These are phyloP conservation scores for Lampris incognitus DNA, from an alignment of 2,113 vertebrate genomes.

Conservation along the genomic window DNA sequence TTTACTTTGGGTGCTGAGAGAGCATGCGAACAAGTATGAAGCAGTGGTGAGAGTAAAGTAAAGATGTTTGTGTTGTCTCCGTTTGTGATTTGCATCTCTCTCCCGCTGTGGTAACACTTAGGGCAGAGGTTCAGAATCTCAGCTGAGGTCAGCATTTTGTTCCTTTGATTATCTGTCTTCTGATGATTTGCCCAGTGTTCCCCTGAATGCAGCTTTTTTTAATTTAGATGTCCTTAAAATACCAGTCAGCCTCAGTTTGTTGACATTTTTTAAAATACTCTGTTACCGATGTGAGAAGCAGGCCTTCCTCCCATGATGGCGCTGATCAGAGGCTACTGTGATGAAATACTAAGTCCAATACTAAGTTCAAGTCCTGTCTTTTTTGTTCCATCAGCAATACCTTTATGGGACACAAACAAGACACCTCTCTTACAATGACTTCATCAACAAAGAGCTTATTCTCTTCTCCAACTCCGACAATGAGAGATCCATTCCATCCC, in stretches of 20 bases:
- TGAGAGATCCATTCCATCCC: constrained; percentile 96
- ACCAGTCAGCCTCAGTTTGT: background rate
- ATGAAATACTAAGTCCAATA: background rate
- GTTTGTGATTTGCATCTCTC: background rate
- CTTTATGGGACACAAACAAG: constrained; percentile 93
- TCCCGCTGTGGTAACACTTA: background rate
- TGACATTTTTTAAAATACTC: constrained; percentile 3
- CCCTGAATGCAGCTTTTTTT: background rate
- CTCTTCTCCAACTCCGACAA: constrained; percentile 99
- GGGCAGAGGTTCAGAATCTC: background rate
- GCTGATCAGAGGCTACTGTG: background rate
- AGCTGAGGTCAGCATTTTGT: no score
- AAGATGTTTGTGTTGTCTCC: background rate
- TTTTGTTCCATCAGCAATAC: constrained; percentile 87
- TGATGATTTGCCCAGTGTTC: background rate
- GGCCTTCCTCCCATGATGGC: background rate
- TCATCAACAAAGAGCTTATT: constrained; percentile 99
- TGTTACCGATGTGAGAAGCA: background rate
- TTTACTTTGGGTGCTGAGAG: background rate
- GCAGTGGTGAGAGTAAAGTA: background rate
- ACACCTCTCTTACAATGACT: constrained; percentile 98
- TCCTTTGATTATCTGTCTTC: background rate
- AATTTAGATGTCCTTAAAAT: background rate
- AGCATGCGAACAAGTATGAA: background rate
- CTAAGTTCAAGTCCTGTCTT: background rate